phyloP scores from a whole-genome alignment of 2,113 vertebrate species.

The Solea senegalensis region DNA sequence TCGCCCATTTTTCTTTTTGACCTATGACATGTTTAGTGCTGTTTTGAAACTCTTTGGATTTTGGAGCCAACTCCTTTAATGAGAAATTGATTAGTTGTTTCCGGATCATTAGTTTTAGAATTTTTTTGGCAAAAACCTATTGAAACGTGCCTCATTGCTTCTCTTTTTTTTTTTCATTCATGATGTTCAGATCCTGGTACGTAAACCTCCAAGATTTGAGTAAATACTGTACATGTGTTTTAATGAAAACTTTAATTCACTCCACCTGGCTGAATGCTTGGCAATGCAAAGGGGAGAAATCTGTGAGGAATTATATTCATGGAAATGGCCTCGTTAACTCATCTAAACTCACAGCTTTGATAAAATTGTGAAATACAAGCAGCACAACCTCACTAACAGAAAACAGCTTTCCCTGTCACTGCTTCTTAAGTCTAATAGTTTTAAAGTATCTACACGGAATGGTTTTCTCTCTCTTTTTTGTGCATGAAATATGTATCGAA shows the following conservation, averaged over 20 bases:
- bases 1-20: neutral
- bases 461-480: neutral
- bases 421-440: neutral
- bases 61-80: neutral
- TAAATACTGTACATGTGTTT: conserved; percentile 48
- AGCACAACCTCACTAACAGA: neutral
- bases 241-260: conserved; percentile 37
- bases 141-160: neutral
- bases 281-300: conserved; percentile 1
- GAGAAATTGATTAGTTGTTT: neutral
- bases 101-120: neutral
- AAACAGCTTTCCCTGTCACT: conserved; percentile 1
- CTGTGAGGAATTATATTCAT: conserved; percentile 34
- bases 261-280: conserved; percentile 33
- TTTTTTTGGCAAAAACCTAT: neutral
- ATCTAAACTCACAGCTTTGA: conserved; percentile 11
- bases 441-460: neutral
- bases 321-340: conserved; percentile 32
- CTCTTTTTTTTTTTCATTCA: conserved; percentile 5
- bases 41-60: neutral
- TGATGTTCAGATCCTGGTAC: conserved; percentile 5
- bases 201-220: conserved; percentile 1
- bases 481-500: neutral
- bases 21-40: neutral
- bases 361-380: conserved; percentile 29